A percentile compares a stretch with the other conserved stretches of the same genome.
Conservation (phyloP, 2,888 invertebrate species). For the Sinelater perroti region DNA sequence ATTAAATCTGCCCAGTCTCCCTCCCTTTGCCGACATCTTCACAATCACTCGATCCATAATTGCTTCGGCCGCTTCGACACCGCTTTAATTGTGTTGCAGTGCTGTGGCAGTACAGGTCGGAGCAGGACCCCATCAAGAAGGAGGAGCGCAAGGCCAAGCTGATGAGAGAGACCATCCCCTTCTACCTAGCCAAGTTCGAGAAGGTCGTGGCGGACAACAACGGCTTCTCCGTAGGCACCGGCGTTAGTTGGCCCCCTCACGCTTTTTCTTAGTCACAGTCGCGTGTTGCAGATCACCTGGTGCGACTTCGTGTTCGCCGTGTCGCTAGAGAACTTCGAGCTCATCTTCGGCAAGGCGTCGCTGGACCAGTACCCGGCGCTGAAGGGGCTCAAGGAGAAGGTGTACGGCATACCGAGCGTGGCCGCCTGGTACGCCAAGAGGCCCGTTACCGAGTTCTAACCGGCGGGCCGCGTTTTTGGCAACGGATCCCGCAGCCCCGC, state of each 20-base stretch:
- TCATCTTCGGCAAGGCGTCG: constrained; percentile 64
- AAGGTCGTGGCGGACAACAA: constrained; percentile 64
- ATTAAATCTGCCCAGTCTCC: constrained; percentile 1
- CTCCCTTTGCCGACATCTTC: neutral
- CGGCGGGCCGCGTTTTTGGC: too few species aligned
- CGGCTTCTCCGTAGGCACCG: constrained; percentile 65
- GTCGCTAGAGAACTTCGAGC: constrained; percentile 65
- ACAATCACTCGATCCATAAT: neutral
- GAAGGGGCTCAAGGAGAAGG: constrained; percentile 63
- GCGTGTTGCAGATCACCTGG: constrained; percentile 65
- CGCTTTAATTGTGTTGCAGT: constrained; percentile 47
- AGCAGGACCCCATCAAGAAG: constrained; percentile 65
- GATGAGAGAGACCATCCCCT: constrained; percentile 65
- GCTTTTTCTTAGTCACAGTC: constrained; percentile 7
- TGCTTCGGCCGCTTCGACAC: constrained; percentile 5
- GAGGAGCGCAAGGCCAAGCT: constrained; percentile 65
- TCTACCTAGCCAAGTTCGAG: constrained; percentile 66
- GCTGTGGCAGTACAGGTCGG: constrained; percentile 63
- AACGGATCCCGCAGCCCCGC: too few species aligned
- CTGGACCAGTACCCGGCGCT: constrained; percentile 65
- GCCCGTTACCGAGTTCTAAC: constrained; percentile 62
- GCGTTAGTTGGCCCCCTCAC: constrained; percentile 56
- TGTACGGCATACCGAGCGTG: constrained; percentile 65
- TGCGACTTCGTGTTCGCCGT: constrained; percentile 68
- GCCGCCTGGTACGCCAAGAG: constrained; percentile 66